Evolutionary conservation across 2,797 vertebrate species (phyloP).

Genomic region (Micromesistius poutassou): DNA sequence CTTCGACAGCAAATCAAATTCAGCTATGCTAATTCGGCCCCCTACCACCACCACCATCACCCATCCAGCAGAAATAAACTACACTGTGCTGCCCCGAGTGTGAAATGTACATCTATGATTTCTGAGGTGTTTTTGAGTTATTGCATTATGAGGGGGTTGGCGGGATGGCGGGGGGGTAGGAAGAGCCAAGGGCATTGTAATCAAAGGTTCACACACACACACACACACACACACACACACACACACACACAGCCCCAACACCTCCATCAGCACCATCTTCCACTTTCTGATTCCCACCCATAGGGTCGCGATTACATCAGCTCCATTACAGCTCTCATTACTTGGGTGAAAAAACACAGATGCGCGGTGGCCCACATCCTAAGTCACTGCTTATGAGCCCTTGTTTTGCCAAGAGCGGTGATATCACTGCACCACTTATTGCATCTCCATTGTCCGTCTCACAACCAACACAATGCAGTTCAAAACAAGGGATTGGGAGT

Average conservation of each 20-base stretch:
- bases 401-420: conserved; percentile 58
- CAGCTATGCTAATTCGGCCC: not conserved
- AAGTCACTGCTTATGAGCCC: conserved; percentile 72
- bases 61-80: conserved; percentile 4
- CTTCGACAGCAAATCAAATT: not conserved
- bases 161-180: too few species aligned
- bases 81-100: conserved; percentile 25
- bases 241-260: too few species aligned
- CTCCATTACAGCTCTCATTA: conserved; percentile 69
- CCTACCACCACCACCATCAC: not conserved
- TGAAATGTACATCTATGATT: conserved; percentile 48
- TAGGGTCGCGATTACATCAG: conserved; percentile 63
- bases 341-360: conserved; percentile 34
- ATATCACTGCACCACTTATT: conserved; percentile 62
- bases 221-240: too few species aligned
- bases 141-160: conserved; percentile 49
- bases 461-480: conserved; percentile 37
- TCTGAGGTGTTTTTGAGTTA: conserved; percentile 55
- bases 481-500: conserved; percentile 36
- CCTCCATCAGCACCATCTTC: too few species aligned
- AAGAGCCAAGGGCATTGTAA: conserved; percentile 60
- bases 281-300: conserved; percentile 52
- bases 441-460: conserved; percentile 57
- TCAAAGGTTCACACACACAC: conserved; percentile 41
- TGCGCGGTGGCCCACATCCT: conserved; percentile 56